phyloP scores from a whole-genome alignment of 1,140 invertebrate genomes.

The Oscheius sp. region DNA sequence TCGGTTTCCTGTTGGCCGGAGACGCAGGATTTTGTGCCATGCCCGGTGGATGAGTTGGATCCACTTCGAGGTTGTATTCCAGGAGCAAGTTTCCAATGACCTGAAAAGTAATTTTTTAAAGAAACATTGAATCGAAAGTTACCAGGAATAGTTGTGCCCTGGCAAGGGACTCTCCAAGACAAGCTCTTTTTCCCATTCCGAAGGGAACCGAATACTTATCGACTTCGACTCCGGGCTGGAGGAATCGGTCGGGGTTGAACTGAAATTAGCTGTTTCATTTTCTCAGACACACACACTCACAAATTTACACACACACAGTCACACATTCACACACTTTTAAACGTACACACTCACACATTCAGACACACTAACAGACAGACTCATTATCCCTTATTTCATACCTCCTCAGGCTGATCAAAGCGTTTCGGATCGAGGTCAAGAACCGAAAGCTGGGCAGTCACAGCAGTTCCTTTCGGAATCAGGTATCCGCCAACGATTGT shows the following conservation, averaged over 20 bases:
- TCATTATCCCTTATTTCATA: no score
- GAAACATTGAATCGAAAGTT: neutral
- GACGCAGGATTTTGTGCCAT: neutral
- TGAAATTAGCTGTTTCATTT: slow-evolving; percentile 21
- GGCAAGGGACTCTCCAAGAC: slow-evolving; percentile 35
- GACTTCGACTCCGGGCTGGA: slow-evolving; percentile 7
- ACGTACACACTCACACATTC: neutral
- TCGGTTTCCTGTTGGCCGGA: no score
- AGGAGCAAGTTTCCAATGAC: slow-evolving; percentile 21
- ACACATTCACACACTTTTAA: neutral
- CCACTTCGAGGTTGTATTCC: slow-evolving; percentile 17
- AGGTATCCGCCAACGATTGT: slow-evolving; percentile 7
- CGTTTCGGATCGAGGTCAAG: slow-evolving; percentile 1
- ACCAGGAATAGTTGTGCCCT: slow-evolving; percentile 36
- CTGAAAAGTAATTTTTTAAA: neutral
- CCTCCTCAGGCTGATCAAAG: slow-evolving; percentile 24
- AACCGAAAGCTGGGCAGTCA: slow-evolving; percentile 23
- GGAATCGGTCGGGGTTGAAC: slow-evolving; percentile 31
- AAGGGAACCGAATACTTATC: slow-evolving; percentile 31
- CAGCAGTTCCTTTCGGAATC: neutral
- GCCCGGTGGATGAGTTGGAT: neutral
- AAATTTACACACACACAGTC: no score
- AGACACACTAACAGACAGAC: no score
- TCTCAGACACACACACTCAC: no score
- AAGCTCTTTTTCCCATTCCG: slow-evolving; percentile 34